phyloP scores from a whole-genome alignment of 2,888 invertebrate species.

The Orthosia gothica region DNA sequence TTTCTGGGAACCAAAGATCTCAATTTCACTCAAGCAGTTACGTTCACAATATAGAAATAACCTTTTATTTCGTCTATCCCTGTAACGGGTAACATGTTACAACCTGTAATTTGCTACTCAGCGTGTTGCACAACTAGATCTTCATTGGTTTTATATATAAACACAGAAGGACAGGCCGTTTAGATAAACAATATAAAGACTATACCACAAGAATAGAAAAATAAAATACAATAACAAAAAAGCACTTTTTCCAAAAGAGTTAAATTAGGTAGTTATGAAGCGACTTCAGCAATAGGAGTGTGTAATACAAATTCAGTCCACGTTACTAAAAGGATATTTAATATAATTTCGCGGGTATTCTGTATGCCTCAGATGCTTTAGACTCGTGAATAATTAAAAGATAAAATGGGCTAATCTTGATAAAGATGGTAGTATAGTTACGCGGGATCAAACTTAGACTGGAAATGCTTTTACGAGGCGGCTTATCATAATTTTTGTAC shows the following conservation, averaged over 20 bases:
- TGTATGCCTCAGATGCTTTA: conserved; percentile 37
- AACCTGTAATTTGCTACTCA: background rate
- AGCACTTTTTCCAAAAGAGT: conserved; percentile 23
- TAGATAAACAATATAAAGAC: conserved; percentile 2
- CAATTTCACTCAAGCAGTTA: too few relatives aligned
- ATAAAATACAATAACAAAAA: conserved; percentile 12
- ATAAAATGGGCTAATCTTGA: conserved; percentile 61
- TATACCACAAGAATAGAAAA: conserved; percentile 19
- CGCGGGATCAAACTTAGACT: conserved; percentile 45
- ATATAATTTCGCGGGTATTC: conserved; percentile 54
- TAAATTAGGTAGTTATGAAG: conserved; percentile 29
- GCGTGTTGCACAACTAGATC: background rate
- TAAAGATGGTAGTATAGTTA: conserved; percentile 57
- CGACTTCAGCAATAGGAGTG: conserved; percentile 20
- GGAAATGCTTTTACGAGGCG: conserved; percentile 33
- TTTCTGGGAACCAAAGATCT: too few relatives aligned
- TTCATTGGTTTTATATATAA: background rate
- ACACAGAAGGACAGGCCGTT: background rate
- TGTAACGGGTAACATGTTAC: too few relatives aligned
- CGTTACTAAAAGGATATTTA: conserved; percentile 58
- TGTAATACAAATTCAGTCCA: conserved; percentile 60
- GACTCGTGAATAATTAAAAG: conserved; percentile 58
- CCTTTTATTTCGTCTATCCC: background rate
- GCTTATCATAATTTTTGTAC: conserved; percentile 36
- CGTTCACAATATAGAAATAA: background rate